Evolutionary conservation across 2,888 invertebrate species (phyloP).

Genomic region (Sinohyriopsis cumingii): DNA sequence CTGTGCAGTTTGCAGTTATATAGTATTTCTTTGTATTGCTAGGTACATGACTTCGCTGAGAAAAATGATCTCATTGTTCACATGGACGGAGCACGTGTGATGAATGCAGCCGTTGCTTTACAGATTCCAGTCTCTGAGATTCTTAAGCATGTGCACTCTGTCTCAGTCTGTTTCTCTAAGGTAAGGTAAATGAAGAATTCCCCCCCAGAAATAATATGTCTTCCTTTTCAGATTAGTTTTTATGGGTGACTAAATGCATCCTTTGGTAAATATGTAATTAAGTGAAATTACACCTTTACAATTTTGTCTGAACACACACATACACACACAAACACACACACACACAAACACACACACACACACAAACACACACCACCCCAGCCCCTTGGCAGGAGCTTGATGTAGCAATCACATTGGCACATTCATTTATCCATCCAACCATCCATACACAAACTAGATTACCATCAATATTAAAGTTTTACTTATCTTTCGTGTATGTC

Average conservation of each 20-base stretch:
- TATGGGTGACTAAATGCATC: neutral
- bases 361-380: too few relatives aligned
- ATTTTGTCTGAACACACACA: too few relatives aligned
- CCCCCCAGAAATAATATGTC: neutral
- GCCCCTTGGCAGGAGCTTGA: too few relatives aligned
- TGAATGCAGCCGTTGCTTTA: constrained; percentile 88
- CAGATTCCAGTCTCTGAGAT: constrained; percentile 79
- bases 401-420: too few relatives aligned
- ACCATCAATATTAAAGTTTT: too few relatives aligned
- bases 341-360: too few relatives aligned
- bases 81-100: constrained; percentile 94
- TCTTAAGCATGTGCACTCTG: constrained; percentile 83
- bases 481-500: too few relatives aligned
- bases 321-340: too few relatives aligned
- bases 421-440: too few relatives aligned
- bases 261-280: neutral
- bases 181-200: constrained; percentile 61
- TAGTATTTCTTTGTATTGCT: neutral
- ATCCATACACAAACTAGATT: too few relatives aligned
- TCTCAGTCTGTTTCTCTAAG: constrained; percentile 93
- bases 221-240: neutral
- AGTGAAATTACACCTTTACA: too few relatives aligned
- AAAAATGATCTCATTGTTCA: constrained; percentile 81
- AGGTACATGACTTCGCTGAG: constrained; percentile 79
- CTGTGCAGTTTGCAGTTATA: too few relatives aligned